A percentile compares a stretch with the other conserved stretches of the same genome.
These are phyloP conservation scores for Cryptomyrus ogoouensis DNA, from an alignment of 2,113 vertebrate species.

Conservation along the genomic window DNA sequence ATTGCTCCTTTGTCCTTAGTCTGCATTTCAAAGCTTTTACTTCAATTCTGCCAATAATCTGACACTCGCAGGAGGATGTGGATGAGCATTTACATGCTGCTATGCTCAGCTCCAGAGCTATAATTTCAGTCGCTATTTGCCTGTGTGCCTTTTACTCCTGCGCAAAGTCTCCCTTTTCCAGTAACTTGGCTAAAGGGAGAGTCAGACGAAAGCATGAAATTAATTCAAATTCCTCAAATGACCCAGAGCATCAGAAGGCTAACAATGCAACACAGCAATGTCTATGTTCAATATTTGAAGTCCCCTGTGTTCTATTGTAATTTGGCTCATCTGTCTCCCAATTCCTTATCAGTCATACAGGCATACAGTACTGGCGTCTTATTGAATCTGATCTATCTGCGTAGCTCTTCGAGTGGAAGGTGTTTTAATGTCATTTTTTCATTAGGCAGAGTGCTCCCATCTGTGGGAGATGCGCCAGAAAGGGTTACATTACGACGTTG, in stretches of 20 bases:
- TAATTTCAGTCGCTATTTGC: neutral
- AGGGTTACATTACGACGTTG: neutral
- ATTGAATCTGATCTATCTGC: neutral
- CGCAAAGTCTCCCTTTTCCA: neutral
- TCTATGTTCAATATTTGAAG: neutral
- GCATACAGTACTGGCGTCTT: neutral
- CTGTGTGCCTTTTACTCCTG: neutral
- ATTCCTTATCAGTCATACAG: neutral
- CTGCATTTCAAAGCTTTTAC: neutral
- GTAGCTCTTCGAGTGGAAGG: neutral
- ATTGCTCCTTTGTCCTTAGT: neutral
- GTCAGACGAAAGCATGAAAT: neutral
- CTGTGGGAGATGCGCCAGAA: neutral
- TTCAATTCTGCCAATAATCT: neutral
- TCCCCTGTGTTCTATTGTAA: neutral
- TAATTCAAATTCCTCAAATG: neutral
- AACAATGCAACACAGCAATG: neutral
- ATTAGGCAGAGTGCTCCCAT: neutral
- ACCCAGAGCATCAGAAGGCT: neutral
- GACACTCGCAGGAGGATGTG: neutral
- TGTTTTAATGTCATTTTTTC: neutral
- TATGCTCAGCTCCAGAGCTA: neutral
- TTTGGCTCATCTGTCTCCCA: neutral
- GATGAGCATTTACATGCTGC: neutral
- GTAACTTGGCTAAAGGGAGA: neutral